Evolutionary conservation across 2,797 vertebrate genomes (phyloP), one percentile per base, ranked within the genome.

Genomic region (Mionectes olivaceus): DNA sequence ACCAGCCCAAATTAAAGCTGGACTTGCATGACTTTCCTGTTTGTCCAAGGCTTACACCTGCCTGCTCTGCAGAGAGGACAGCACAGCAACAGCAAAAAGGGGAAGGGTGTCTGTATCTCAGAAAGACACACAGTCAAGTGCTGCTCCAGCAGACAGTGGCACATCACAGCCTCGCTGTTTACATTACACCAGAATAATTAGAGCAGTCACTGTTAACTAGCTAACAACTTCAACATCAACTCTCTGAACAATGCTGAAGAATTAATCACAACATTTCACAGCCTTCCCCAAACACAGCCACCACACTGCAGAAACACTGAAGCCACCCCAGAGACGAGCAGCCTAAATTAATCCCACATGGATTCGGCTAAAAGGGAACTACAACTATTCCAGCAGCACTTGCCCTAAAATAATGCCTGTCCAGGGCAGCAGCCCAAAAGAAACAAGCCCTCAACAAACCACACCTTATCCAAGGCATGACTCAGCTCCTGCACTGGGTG

Each of bases 391-490:
- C 77, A 74, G 80, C 91, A 61, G 49, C 28, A 47, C 41, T 91
- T 9, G 0, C 71, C 43, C 73, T 57, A 68, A 91, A 90, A 71
- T 70, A 79, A 79, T 10, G 43, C 50, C 70, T 55, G 55, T 17
- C 46, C 71, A 87, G 89, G 89, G 89, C 78, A 93, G 71, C n/a
- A 89, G 37, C 60, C 78, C 87, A 90, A 91, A 63, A 87, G 92
- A 89, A 95, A 92, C 30, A 89, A 89, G 30, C 32, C 57, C 37
- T 84, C 52, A 50, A 35, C 49, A 71, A 83, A 83, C 95, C 88
- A 61, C 93, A 93, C 94, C 95, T 95, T 67, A 84, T 17, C 68
- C 93, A 67, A 74, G 49, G 44, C 75, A 69, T 92, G 94, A 94
- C 87, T 94, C 94, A 92, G 89, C 84, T 79, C 55, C 5, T 52